These are phyloP conservation scores for Planococcus citri DNA, from an alignment of 1,140 invertebrate species.

Conservation along the genomic window DNA sequence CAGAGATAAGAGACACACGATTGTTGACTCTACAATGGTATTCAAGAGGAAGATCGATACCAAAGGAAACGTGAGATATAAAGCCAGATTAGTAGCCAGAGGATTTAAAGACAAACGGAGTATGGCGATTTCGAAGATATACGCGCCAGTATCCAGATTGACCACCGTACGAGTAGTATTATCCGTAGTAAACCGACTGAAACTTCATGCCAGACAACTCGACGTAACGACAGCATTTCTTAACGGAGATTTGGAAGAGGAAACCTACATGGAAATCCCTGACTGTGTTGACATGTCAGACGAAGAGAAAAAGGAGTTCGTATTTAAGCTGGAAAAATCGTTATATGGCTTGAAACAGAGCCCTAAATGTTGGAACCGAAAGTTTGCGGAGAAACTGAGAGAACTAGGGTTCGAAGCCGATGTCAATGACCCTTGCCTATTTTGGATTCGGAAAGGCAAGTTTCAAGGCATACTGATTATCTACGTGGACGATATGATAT, in stretches of 20 bases:
- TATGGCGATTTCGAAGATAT: too few relatives aligned
- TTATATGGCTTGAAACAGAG: conserved; percentile 31
- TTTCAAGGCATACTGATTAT: neutral
- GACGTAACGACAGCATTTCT: conserved; percentile 36
- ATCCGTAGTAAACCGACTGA: neutral
- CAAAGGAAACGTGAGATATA: too few relatives aligned
- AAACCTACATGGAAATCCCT: conserved; percentile 33
- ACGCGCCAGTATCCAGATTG: conserved; percentile 22
- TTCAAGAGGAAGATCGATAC: too few relatives aligned
- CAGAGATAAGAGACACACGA: too few relatives aligned
- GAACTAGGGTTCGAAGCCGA: neutral
- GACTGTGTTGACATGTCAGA: conserved; percentile 18
- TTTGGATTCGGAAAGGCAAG: neutral
- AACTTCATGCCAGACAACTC: conserved; percentile 29
- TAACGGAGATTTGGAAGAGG: conserved; percentile 30
- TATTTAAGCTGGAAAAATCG: conserved; percentile 30
- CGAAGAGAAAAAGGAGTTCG: conserved; percentile 15
- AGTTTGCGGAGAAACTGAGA: conserved; percentile 20
- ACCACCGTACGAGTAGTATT: conserved; percentile 2
- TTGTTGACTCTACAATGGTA: too few relatives aligned
- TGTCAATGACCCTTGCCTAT: neutral
- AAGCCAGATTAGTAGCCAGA: too few relatives aligned
- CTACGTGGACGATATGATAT: neutral
- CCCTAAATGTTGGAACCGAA: conserved; percentile 29
- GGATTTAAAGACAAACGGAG: too few relatives aligned